Conservation (phyloP, 2,113 vertebrate species). For the Motacilla alba region DNA sequence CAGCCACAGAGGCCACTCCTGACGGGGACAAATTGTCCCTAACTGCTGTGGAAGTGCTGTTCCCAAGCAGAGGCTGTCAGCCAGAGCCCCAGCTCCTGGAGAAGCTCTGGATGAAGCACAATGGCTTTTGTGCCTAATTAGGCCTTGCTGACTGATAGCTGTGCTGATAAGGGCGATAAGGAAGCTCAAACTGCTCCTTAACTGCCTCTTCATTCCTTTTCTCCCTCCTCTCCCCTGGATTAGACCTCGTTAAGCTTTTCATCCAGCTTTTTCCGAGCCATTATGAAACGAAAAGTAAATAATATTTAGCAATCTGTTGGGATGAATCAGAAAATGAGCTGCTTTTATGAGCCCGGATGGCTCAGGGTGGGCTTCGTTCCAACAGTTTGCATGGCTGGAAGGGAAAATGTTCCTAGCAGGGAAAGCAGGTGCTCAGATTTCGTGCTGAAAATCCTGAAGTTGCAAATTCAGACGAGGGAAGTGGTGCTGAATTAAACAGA, state of each 20-base stretch:
- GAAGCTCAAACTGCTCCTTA: constrained; percentile 38
- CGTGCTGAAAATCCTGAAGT: neutral
- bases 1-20: neutral
- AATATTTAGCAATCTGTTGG: neutral
- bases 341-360: neutral
- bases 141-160: constrained; percentile 35
- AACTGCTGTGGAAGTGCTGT: neutral
- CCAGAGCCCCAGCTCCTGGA: neutral
- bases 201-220: constrained; percentile 18
- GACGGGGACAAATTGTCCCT: neutral
- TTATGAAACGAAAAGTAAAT: neutral
- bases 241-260: constrained; percentile 15
- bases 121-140: constrained; percentile 29
- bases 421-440: neutral
- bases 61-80: neutral
- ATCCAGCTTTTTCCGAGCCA: neutral
- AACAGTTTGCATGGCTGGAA: neutral
- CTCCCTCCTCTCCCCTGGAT: neutral
- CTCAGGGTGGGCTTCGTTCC: neutral
- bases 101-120: neutral
- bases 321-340: constrained; percentile 4
- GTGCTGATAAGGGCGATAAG: constrained; percentile 36
- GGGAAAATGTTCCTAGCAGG: neutral
- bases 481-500: neutral
- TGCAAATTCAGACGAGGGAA: neutral